Evolutionary conservation across 2,797 vertebrate species (phyloP), one percentile per base, ranked within the genome.

Genomic region (Xenops minutus): DNA sequence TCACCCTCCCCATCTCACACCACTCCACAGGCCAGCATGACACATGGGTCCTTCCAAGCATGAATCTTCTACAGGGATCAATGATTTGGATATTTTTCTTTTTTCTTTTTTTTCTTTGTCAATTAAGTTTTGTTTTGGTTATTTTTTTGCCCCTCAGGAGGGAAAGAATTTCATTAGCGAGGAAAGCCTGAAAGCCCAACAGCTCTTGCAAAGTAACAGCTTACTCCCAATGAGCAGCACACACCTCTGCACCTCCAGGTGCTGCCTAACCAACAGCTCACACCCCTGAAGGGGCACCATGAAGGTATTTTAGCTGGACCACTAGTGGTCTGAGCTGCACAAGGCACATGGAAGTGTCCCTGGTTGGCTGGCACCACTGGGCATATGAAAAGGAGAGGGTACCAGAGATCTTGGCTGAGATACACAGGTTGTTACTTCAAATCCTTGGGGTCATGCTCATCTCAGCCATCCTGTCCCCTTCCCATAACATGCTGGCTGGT

Each of bases 21-120:
- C 1, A 1, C 34, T 68, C 51, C 36, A 9, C 0, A 2, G 44
- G 21, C 19, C 3, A 4, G 34, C 0, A 1, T 17, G 37, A 29
- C 34, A 30, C 3, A 1, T 0, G 0, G 9, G 17, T 27, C 26
- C 80, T 76, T 61, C 43, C 2, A 1, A 61, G 36, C 26, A 20
- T 0, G 0, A 30, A 24, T 59, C 29, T 36, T 73, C 71, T 55
- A 32, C 21, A 32, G 44, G 16, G 36, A 54, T 23, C 2, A 1
- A 29, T 24, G 12, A 59, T 22, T 73, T n/a, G 16, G 29, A 34
- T 54, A 19, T 19, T 4, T 7, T 63, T 67, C 27, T 64, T 10
- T 14, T 3, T 2, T 36, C 5, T 26, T 37, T 21, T 58, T 14
- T 58, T 48, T 8, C 10, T 6, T 52, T 48, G 23, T 48, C 14